Conservation (phyloP, 1,140 invertebrate genomes). For the Sycophila sp. region DNA sequence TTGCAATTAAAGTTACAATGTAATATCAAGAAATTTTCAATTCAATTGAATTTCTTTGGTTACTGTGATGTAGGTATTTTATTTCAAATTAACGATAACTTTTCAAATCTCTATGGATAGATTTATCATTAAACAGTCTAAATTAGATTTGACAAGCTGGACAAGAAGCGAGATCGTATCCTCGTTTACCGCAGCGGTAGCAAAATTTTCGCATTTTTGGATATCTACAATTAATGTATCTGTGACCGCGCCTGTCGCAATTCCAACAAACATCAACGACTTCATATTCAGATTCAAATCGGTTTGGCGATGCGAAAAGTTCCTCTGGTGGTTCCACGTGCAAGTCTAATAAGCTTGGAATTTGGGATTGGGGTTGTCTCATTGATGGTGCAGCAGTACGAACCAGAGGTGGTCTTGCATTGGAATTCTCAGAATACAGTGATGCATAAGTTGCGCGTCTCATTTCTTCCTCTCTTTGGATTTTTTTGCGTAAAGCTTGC, state of each 20-base stretch:
- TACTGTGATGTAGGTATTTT: no score
- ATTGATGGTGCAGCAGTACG: neutral
- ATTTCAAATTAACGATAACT: no score
- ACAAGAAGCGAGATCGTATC: constrained; percentile 2
- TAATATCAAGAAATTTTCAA: no score
- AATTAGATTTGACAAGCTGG: neutral
- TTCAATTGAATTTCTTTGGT: no score
- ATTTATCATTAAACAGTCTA: no score
- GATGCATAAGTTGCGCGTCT: no score
- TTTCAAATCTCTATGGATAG: no score
- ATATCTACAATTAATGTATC: neutral
- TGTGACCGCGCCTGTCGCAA: neutral
- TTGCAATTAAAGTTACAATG: no score
- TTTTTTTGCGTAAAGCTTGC: constrained; percentile 5
- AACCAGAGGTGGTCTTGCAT: no score
- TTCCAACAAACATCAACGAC: constrained; percentile 14
- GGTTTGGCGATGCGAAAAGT: no score
- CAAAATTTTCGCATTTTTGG: constrained; percentile 17
- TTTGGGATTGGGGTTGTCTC: neutral
- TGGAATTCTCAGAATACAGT: no score
- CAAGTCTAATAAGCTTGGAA: constrained; percentile 19
- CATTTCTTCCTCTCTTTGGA: neutral
- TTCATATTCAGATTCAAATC: neutral
- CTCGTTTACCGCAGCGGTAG: neutral
- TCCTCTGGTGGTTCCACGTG: neutral